Evolutionary conservation across 1,140 invertebrate species (phyloP).

Genomic region (Dendroctonus ponderosae): DNA sequence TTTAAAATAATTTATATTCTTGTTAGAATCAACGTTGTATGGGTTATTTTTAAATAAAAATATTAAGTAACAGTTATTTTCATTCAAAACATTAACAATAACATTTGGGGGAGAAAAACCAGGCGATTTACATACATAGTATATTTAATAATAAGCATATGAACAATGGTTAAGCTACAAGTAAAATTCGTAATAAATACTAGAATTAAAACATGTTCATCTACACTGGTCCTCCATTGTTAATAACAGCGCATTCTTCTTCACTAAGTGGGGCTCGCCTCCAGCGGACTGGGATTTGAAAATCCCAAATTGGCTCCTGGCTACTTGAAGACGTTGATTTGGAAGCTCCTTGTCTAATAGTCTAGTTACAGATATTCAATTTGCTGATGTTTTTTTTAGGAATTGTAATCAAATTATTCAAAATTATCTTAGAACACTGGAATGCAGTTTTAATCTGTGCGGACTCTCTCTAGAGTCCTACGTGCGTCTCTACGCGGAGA

Average conservation of each 20-base stretch:
- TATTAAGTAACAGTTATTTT: slow-evolving; percentile 20
- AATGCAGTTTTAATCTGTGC: too few relatives aligned
- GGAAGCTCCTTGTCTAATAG: background rate
- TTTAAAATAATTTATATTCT: slow-evolving; percentile 48
- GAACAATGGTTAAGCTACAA: too few relatives aligned
- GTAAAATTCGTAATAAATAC: too few relatives aligned
- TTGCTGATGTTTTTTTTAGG: background rate
- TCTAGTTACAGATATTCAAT: too few relatives aligned
- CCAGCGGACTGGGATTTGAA: slow-evolving; percentile 44
- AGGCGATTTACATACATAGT: too few relatives aligned
- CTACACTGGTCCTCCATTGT: slow-evolving; percentile 43
- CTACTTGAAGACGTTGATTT: background rate
- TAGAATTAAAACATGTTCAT: background rate
- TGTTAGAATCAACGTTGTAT: slow-evolving; percentile 48
- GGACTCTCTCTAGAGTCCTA: too few relatives aligned
- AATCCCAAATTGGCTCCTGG: slow-evolving; percentile 43
- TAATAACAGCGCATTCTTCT: slow-evolving; percentile 44
- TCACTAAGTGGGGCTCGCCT: slow-evolving; percentile 41
- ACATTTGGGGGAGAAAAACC: too few relatives aligned
- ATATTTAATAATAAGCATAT: too few relatives aligned
- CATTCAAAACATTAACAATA: too few relatives aligned
- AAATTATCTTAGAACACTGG: too few relatives aligned
- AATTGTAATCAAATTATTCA: too few relatives aligned
- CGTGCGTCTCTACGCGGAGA: too few relatives aligned
- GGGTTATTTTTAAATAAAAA: slow-evolving; percentile 50